Base-by-base conservation (phyloP, 2,113 vertebrate genomes). In the Anhinga rufa region DNA sequence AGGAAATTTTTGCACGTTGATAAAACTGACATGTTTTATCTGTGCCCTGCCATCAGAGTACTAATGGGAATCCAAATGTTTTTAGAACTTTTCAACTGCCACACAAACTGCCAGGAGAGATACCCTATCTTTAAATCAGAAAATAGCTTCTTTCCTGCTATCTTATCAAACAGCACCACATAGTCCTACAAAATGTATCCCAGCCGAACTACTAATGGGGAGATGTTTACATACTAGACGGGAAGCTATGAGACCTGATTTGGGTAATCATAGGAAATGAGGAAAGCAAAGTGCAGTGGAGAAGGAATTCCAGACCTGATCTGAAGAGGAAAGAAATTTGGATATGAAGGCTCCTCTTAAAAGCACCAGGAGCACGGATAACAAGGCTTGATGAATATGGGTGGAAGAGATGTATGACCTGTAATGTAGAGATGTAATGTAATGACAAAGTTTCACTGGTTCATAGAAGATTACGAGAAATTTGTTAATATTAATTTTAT, bases 1-100 rank as follows among this genome's bases (percentile, higher is more conserved):
- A 80, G 87, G 78, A 88, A 94, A 91, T 87, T 88, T 92, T 80
- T 90, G 40, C 55, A 55, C 3, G 0, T 71, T 86, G 93, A 92
- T 97, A 97, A 93, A 94, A 95, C 90, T 95, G 97, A 92, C 87
- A 49, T 90, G 91, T 91, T 95, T 98, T 97, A 97, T 97, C 97
- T 95, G 46, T 82, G 60, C 48, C 62, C 71, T 84, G 42, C 78
- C 86, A 95, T 96, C 95, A 86, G 78, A 90, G 88, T 88, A n/a
- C 88, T 97, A 96, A 97, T 88, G 94, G 95, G 72, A 98, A 97
- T 95, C 81, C 91, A 95, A 92, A 92, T 95, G 91, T 93, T 96
- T 97, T 97, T 92, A 91, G 83, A 97, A 97, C 75, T 97, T 97
- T 97, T 88, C 71, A 92, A 91, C 96, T 93, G 81, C 91, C 90